Evolutionary conservation across 2,113 vertebrate genomes (phyloP).

Genomic region (Hyaena hyaena): DNA sequence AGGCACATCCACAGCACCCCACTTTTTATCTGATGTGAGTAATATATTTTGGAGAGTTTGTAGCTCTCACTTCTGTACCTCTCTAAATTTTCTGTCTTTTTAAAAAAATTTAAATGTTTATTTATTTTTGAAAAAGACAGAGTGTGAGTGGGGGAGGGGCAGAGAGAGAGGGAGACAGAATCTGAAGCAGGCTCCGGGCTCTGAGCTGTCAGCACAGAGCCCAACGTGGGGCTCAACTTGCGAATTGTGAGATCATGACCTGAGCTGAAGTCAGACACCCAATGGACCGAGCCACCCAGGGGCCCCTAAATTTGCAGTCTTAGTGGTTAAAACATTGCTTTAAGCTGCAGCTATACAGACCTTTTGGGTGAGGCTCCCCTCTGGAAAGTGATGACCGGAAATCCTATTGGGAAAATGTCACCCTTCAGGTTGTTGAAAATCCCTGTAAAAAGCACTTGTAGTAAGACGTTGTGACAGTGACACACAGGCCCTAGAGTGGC

Average conservation of each 20-base stretch:
- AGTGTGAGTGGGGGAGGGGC: too few relatives aligned
- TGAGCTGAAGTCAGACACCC: too few relatives aligned
- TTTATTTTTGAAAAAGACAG: too few relatives aligned
- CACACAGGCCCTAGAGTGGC: conserved; percentile 57
- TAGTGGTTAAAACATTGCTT: conserved; percentile 78
- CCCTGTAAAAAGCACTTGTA: conserved; percentile 73
- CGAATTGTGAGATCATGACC: too few relatives aligned
- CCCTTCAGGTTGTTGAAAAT: conserved; percentile 74
- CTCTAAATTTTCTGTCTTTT: conserved; percentile 71
- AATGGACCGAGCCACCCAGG: too few relatives aligned
- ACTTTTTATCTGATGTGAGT: neutral
- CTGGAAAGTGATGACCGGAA: conserved; percentile 76
- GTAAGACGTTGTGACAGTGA: conserved; percentile 65
- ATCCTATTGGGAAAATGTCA: conserved; percentile 84
- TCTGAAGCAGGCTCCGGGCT: too few relatives aligned
- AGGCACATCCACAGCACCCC: neutral
- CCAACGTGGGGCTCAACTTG: too few relatives aligned
- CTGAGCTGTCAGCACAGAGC: too few relatives aligned
- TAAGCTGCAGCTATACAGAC: conserved; percentile 69
- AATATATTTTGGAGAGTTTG: conserved; percentile 39
- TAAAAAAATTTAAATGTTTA: too few relatives aligned
- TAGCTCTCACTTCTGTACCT: conserved; percentile 36
- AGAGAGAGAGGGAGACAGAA: too few relatives aligned
- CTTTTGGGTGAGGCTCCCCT: conserved; percentile 70
- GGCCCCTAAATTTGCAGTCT: conserved; percentile 66